Evolutionary conservation across 1,140 invertebrate genomes (phyloP).

Genomic region (Ridgeia piscesae): DNA sequence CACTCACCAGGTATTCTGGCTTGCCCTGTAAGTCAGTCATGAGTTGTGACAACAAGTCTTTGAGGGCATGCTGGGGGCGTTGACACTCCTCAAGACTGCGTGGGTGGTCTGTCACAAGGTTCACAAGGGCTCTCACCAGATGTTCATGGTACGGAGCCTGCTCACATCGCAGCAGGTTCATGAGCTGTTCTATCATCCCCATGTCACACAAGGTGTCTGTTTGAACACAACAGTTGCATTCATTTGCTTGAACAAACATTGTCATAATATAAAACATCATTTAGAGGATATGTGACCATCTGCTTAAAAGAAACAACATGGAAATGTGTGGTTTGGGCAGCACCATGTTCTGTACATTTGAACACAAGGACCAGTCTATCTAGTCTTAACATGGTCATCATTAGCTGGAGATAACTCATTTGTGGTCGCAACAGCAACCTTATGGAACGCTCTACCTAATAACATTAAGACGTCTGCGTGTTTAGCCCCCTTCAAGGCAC

Average conservation of each 20-base stretch:
- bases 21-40: constrained; percentile 50
- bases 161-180: constrained; percentile 58
- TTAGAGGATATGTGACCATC: too few relatives aligned
- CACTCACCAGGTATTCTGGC: constrained; percentile 53
- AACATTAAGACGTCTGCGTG: too few relatives aligned
- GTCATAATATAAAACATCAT: background rate
- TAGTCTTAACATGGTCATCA: too few relatives aligned
- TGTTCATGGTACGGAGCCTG: constrained; percentile 62
- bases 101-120: constrained; percentile 59
- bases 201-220: constrained; percentile 62
- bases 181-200: constrained; percentile 64
- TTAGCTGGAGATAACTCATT: too few relatives aligned
- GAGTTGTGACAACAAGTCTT: constrained; percentile 54
- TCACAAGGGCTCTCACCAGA: constrained; percentile 60
- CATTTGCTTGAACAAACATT: background rate
- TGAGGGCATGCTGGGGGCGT: constrained; percentile 59
- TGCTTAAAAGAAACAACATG: too few relatives aligned
- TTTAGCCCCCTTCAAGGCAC: too few relatives aligned
- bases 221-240: background rate
- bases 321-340: too few relatives aligned
- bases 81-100: constrained; percentile 60
- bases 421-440: too few relatives aligned
- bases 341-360: too few relatives aligned
- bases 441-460: too few relatives aligned
- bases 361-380: too few relatives aligned